These are phyloP conservation scores for Micromys minutus DNA, from an alignment of 2,113 vertebrate genomes.

Conservation along the genomic window DNA sequence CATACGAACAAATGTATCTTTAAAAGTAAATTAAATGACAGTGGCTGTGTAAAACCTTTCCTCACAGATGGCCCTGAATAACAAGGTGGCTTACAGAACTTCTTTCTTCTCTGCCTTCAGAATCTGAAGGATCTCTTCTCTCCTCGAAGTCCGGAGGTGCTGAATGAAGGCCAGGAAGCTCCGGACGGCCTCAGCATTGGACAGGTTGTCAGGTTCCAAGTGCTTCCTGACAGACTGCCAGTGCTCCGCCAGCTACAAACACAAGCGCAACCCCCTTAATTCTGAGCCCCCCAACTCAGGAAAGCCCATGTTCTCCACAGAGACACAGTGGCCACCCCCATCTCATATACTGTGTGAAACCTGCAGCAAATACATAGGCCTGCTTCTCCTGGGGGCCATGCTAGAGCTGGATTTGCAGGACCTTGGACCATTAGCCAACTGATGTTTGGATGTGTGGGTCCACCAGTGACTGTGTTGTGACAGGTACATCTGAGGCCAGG, in stretches of 20 bases:
- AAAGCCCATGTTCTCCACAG: background rate
- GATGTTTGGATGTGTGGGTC: background rate
- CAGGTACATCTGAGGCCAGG: background rate
- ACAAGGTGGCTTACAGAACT: constrained; percentile 89
- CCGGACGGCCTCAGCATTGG: constrained; percentile 88
- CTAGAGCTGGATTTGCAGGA: background rate
- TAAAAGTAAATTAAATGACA: background rate
- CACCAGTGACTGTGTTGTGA: background rate
- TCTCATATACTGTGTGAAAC: background rate
- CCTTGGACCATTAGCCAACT: background rate
- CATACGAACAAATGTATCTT: background rate
- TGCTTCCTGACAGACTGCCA: constrained; percentile 89
- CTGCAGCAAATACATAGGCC: background rate
- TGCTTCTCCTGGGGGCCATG: no score
- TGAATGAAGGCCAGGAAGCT: constrained; percentile 94
- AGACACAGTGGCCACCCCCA: background rate
- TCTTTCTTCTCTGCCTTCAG: constrained; percentile 91
- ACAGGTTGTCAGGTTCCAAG: constrained; percentile 92
- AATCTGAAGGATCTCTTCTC: constrained; percentile 93
- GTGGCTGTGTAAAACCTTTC: background rate
- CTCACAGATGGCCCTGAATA: background rate
- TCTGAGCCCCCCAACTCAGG: background rate
- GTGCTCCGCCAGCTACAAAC: constrained; percentile 89
- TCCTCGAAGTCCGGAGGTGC: constrained; percentile 90
- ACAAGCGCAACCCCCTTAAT: background rate